Conservation (phyloP, 2,888 invertebrate genomes). For the Xanthia icteritia region DNA sequence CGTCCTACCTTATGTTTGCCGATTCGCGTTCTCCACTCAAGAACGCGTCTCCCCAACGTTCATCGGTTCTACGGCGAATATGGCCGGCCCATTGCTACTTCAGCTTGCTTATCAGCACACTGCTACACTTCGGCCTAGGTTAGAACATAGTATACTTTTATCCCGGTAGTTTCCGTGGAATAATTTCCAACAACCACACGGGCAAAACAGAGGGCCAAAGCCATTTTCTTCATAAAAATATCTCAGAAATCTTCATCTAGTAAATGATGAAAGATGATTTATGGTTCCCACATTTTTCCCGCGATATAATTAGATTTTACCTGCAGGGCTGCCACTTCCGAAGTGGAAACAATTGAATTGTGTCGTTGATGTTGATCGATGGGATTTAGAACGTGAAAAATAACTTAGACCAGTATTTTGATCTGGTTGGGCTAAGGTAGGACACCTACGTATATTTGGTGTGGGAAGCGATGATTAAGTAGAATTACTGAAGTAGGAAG, state of each 20-base stretch:
- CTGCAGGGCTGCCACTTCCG: slow-evolving; percentile 60
- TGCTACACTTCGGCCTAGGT: neutral
- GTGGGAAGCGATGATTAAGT: neutral
- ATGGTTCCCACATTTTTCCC: slow-evolving; percentile 75
- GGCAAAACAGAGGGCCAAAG: neutral
- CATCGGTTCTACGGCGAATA: neutral
- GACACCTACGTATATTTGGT: neutral
- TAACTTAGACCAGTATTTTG: slow-evolving; percentile 12
- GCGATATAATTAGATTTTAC: slow-evolving; percentile 75
- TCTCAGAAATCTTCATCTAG: slow-evolving; percentile 58
- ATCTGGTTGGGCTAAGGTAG: neutral
- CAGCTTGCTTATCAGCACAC: neutral
- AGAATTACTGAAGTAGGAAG: neutral
- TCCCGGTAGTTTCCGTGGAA: neutral
- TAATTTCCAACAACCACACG: neutral
- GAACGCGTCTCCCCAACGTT: neutral
- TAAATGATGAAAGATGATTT: slow-evolving; percentile 83
- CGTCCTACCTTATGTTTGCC: neutral
- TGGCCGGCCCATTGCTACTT: neutral
- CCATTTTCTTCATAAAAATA: slow-evolving; percentile 35
- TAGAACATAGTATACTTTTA: no score
- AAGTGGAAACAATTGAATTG: slow-evolving; percentile 55
- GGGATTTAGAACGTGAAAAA: slow-evolving; percentile 29
- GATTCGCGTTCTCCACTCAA: neutral
- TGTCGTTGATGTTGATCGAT: slow-evolving; percentile 55